These are phyloP conservation scores for Limosa lapponica DNA, from an alignment of 2,797 vertebrate genomes.

Conservation along the genomic window DNA sequence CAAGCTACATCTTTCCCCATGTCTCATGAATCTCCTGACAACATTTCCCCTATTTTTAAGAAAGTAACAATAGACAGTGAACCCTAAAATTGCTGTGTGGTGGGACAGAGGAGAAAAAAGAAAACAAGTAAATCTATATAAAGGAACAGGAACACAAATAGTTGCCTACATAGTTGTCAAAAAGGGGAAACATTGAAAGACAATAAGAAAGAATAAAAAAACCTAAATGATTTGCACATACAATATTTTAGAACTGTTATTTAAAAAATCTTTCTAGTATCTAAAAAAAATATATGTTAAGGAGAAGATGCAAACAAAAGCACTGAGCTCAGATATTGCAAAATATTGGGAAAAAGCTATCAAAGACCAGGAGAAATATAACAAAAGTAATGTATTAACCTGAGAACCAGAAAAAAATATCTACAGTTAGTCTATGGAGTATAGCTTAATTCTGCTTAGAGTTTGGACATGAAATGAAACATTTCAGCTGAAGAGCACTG, in stretches of 20 bases:
- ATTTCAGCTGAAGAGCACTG: neutral
- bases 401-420: neutral
- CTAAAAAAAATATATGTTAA: neutral
- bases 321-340: neutral
- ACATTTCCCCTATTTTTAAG: neutral
- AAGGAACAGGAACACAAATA: neutral
- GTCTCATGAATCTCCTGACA: neutral
- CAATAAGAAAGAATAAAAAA: neutral
- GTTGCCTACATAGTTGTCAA: neutral
- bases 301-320: neutral
- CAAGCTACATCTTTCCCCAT: neutral
- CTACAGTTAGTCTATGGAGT: neutral
- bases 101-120: neutral
- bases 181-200: neutral
- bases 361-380: neutral
- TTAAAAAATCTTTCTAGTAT: neutral
- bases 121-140: neutral
- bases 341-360: neutral
- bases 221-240: no score
- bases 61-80: neutral
- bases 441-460: neutral
- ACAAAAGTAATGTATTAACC: neutral
- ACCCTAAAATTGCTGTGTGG: neutral
- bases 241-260: neutral
- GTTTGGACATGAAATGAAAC: neutral